These are phyloP conservation scores for Drosophila biarmipes DNA, from an alignment of 1,140 invertebrate genomes.

Conservation along the genomic window DNA sequence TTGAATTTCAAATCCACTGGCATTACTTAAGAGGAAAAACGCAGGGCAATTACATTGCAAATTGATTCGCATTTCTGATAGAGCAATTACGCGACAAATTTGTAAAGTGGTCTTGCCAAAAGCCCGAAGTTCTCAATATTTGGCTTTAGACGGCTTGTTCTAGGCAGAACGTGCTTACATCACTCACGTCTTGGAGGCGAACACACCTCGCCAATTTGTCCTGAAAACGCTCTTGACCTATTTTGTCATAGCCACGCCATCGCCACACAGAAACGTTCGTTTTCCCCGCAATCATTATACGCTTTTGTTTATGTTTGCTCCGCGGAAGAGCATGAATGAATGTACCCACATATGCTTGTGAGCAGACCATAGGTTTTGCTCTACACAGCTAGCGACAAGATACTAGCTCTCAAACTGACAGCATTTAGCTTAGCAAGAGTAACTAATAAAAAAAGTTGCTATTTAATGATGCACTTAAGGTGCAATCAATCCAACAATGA, in stretches of 20 bases:
- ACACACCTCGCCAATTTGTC: constrained; percentile 75
- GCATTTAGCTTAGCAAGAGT: background rate
- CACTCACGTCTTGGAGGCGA: constrained; percentile 32
- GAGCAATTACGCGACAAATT: constrained; percentile 41
- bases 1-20: background rate
- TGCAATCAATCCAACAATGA: too few species aligned
- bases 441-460: background rate
- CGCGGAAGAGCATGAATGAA: constrained; percentile 56
- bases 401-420: background rate
- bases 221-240: constrained; percentile 74
- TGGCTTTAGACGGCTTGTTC: constrained; percentile 38
- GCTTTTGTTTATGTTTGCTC: constrained; percentile 70
- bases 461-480: too few species aligned
- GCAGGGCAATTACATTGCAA: constrained; percentile 6
- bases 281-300: constrained; percentile 73
- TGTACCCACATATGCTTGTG: constrained; percentile 1
- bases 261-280: constrained; percentile 23
- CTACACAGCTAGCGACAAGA: constrained; percentile 5
- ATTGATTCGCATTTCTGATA: constrained; percentile 15
- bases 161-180: constrained; percentile 52
- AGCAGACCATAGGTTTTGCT: constrained; percentile 6
- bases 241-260: constrained; percentile 43
- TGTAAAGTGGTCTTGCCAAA: constrained; percentile 50
- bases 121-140: constrained; percentile 36
- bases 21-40: background rate